Evolutionary conservation across 2,888 invertebrate genomes (phyloP).

Genomic region (Tipula unca): DNA sequence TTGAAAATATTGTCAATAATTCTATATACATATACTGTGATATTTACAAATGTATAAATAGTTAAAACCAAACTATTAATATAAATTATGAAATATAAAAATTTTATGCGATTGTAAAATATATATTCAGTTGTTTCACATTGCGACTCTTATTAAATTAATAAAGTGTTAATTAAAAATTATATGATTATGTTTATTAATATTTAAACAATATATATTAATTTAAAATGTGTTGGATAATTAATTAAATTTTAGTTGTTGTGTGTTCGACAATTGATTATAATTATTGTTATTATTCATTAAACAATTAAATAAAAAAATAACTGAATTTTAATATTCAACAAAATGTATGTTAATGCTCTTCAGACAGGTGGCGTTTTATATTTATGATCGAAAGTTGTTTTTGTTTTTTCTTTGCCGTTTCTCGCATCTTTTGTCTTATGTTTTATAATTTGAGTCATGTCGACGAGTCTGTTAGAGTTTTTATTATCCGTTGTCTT

Average conservation of each 20-base stretch:
- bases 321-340: neutral
- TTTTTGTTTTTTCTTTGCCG: neutral
- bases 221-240: neutral
- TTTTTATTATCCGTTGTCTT: too few species aligned
- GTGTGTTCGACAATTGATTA: neutral
- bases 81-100: neutral
- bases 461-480: too few species aligned
- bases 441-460: too few species aligned
- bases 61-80: too few species aligned
- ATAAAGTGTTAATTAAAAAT: neutral
- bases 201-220: neutral
- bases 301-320: neutral
- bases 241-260: neutral
- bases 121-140: neutral
- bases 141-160: neutral
- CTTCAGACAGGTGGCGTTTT: neutral
- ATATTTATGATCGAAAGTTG: neutral
- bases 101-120: neutral
- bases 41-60: too few species aligned
- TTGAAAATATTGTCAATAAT: neutral
- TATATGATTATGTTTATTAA: neutral
- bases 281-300: neutral
- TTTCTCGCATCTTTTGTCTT: too few species aligned
- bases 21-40: too few species aligned
- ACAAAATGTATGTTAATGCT: neutral